Percentiles rank a stretch among this genome's conserved stretches.
These are phyloP conservation scores for Patiria pectinifera DNA, from an alignment of 53 echinoderm and acorn worm species.

Conservation along the genomic window DNA sequence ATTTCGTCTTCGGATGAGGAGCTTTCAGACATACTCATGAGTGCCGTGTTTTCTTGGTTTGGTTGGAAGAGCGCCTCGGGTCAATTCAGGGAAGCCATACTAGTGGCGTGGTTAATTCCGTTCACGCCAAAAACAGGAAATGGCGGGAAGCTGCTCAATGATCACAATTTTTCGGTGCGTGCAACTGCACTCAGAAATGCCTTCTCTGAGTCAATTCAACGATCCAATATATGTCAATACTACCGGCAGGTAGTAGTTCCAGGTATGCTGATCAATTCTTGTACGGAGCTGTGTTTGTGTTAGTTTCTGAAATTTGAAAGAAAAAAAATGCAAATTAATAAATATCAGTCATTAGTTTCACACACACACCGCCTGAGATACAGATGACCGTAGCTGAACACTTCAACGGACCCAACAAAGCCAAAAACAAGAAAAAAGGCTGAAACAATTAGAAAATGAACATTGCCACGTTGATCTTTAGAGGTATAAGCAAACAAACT, in stretches of 20 bases:
- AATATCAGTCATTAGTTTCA: not conserved
- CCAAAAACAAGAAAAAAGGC: too few relatives aligned
- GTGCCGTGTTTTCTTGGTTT: not conserved
- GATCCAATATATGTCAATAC: not conserved
- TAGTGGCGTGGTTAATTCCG: not conserved
- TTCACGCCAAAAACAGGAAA: not conserved
- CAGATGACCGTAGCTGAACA: not conserved
- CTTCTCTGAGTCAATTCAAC: not conserved
- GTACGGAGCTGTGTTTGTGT: not conserved
- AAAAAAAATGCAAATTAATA: not conserved
- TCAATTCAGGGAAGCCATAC: not conserved
- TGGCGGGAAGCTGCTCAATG: not conserved
- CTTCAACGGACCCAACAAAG: too few relatives aligned
- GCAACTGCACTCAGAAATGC: not conserved
- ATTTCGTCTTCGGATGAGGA: slow-evolving; percentile 67
- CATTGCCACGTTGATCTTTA: too few relatives aligned
- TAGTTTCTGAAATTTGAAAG: not conserved
- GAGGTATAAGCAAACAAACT: not conserved
- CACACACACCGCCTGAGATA: not conserved
- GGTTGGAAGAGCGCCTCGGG: not conserved
- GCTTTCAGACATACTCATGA: slow-evolving; percentile 71
- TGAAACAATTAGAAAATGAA: too few relatives aligned
- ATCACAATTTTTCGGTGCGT: not conserved
- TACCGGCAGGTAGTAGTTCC: not conserved
- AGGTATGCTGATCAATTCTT: not conserved